Base-by-base conservation (phyloP, 2,797 vertebrate genomes). In the Phataginus tricuspis region DNA sequence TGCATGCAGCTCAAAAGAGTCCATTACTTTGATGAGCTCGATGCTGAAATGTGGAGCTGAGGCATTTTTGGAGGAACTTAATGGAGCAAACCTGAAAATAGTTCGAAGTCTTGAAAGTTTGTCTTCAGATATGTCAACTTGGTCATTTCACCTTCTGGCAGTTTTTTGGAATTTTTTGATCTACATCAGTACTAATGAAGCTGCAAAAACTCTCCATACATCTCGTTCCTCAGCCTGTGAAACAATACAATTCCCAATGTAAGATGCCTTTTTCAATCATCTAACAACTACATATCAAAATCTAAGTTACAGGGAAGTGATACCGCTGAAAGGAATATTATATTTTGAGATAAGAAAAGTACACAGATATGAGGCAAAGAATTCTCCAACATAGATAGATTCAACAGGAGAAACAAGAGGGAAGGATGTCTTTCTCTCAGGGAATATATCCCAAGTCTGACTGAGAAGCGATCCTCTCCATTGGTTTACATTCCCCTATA, bases 41-140 rank as follows among this genome's bases (percentile, higher is more conserved):
- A 10, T 14, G 29, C 12, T 19, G 45, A 29, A 45, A 31, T 27
- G 13, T 57, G 23, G 27, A 64, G 31, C 42, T 25, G 42, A 51
- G 7, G 1, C 1, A 2, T 37, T 14, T 31, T 0, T 3, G 57
- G 29, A 86, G 15, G 13, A 31, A 6, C 5, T 18, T 13, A 42
- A 31, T 27, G 14, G 8, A 75, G 14, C 4, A n/a, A 64, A 18
- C 27, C 12, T 84, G 14, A 23, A 19, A 23, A 37, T 12, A 15
- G 42, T 4, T 42, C 10, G 25, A 9, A 31, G 15, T 39, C 59
- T 51, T 59, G 34, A 42, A 91, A 49, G 31, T 68, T 63, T 59
- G n/a, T 23, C 23, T 45, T 59, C 12, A 53, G n/a, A 3, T 29
- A 31, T 55, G 14, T 34, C 4, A 42, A 42, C 10, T 59, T 49